Evolutionary conservation across 2,113 vertebrate species (phyloP), one percentile per base, ranked within the genome.

Genomic region (Platysteira castanea): DNA sequence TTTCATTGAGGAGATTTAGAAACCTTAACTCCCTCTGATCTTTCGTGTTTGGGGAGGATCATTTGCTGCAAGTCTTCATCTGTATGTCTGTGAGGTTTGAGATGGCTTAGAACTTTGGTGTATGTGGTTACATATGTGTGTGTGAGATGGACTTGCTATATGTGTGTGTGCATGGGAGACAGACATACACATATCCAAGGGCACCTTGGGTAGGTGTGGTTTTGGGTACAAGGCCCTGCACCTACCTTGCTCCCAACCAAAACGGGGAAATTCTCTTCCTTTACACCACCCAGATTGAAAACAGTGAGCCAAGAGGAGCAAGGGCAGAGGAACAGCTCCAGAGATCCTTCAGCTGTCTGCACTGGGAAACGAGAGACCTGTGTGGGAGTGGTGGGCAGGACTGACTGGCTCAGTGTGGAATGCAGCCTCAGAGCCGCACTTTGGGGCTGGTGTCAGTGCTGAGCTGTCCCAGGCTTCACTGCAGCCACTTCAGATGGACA

Each of bases 371-470:
- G 9, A 64, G 54, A 69, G 30, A 56, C 7, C 33, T 42, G 15
- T 53, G 7, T 27, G 23, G 27, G 20, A 84, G 46, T 0, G 1
- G 9, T 24, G 21, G 11, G 8, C 44, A 87, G 53, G n/a, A 54
- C 26, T 61, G 46, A 30, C 9, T 5, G 4, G 12, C 39, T 65
- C 13, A 7, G 16, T 53, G 54, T 60, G 35, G 46, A 23, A 6
- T 27, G 44, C 24, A 31, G 24, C 14, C 44, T 54, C 18, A 20
- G 10, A 69, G 13, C n/a, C 39, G 16, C 5, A 0, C 15, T 83
- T 89, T 0, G 4, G 56, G 46, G 21, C 3, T 2, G 1, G 4
- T 42, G 26, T 41, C 41, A 35, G 18, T 2, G 13, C 13, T 41
- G 50, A 82, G 22, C 11, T 54, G 15, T 61, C 33, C 41, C 33